Conservation (phyloP, 2,888 invertebrate species). For the Gymnoscelis rufifasciata region DNA sequence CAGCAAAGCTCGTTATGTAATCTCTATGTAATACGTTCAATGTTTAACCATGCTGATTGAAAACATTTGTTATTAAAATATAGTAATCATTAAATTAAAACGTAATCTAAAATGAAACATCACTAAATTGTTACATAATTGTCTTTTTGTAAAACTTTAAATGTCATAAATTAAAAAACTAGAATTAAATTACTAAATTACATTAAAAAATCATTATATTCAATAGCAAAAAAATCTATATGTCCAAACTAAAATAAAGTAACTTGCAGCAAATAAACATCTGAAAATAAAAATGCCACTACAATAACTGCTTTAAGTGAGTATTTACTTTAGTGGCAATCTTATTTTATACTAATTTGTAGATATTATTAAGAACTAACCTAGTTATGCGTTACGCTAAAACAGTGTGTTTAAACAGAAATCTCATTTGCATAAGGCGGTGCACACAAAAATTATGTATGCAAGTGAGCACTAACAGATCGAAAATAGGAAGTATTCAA, state of each 20-base stretch:
- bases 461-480: too few relatives aligned
- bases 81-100: constrained; percentile 21
- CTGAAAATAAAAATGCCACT: constrained; percentile 27
- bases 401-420: not conserved
- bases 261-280: constrained; percentile 43
- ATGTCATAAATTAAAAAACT: constrained; percentile 25
- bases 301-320: too few relatives aligned
- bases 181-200: constrained; percentile 27
- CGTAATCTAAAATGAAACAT: constrained; percentile 20
- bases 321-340: too few relatives aligned
- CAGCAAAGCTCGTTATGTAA: constrained; percentile 14
- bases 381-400: constrained; percentile 21
- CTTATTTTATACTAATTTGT: constrained; percentile 26
- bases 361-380: constrained; percentile 16
- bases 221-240: constrained; percentile 1
- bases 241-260: constrained; percentile 12
- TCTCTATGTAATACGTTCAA: not conserved
- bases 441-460: constrained; percentile 12
- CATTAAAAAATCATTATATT: not conserved
- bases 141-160: constrained; percentile 19
- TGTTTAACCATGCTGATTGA: not conserved
- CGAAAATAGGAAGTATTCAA: constrained; percentile 31
- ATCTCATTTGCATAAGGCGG: constrained; percentile 1
- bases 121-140: constrained; percentile 18
- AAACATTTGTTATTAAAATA: constrained; percentile 11